These are phyloP conservation scores for Paracyclopina nana DNA, from an alignment of 1,140 invertebrate species.

Conservation along the genomic window DNA sequence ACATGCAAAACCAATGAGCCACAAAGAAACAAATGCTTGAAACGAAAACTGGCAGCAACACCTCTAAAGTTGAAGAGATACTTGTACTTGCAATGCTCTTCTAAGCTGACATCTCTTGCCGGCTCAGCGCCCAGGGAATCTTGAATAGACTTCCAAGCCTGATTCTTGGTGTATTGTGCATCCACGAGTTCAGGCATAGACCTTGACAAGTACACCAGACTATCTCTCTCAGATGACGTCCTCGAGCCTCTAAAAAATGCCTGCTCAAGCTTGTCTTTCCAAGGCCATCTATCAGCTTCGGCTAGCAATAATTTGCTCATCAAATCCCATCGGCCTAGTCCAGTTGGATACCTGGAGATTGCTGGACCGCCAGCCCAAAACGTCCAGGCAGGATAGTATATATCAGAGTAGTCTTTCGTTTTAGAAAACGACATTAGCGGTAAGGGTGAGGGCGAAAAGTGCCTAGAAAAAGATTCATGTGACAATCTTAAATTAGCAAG, in stretches of 20 bases:
- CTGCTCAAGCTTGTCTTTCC: constrained; percentile 49
- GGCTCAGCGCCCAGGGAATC: constrained; percentile 35
- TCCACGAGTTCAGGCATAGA: constrained; percentile 47
- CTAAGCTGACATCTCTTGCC: constrained; percentile 65
- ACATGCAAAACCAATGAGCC: constrained; percentile 87
- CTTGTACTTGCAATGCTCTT: constrained; percentile 73
- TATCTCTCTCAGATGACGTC: constrained; percentile 71
- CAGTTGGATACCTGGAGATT: constrained; percentile 70
- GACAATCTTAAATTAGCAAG: not conserved
- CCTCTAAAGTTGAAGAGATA: constrained; percentile 92
- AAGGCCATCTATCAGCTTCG: constrained; percentile 42
- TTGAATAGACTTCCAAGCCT: constrained; percentile 84
- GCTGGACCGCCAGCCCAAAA: constrained; percentile 96
- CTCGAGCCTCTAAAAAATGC: constrained; percentile 85
- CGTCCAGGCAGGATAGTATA: constrained; percentile 89
- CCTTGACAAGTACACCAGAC: constrained; percentile 64
- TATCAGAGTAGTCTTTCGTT: constrained; percentile 62
- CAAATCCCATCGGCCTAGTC: constrained; percentile 77
- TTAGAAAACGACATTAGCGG: constrained; percentile 25
- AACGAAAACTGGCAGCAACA: constrained; percentile 88
- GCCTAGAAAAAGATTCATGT: not conserved
- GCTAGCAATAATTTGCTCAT: constrained; percentile 47
- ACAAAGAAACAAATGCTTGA: constrained; percentile 88
- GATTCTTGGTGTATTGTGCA: constrained; percentile 91
- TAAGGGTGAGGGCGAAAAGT: not conserved